Evolutionary conservation across 2,113 vertebrate genomes (phyloP).

Genomic region (Gallinago undulata): DNA sequence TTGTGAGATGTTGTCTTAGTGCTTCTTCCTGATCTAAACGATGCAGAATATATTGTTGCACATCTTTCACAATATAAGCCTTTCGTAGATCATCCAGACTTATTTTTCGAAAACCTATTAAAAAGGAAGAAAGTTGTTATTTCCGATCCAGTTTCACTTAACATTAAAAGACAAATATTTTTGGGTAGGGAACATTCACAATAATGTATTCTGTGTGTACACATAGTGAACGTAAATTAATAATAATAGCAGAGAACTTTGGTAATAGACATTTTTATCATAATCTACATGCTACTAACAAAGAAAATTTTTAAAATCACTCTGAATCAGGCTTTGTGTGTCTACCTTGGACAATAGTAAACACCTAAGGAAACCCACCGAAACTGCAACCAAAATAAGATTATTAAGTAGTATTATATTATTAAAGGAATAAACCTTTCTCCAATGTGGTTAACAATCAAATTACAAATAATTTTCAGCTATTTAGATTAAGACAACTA

Average conservation of each 20-base stretch:
- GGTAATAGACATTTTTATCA: not conserved
- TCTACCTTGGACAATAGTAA: not conserved
- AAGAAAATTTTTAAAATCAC: not conserved
- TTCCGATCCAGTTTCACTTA: not conserved
- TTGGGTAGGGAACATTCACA: not conserved
- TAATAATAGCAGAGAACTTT: not conserved
- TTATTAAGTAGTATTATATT: not conserved
- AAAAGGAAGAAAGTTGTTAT: not conserved
- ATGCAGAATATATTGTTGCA: constrained; percentile 97
- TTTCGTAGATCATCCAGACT: constrained; percentile 96
- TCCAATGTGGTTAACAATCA: not conserved
- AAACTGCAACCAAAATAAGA: not conserved
- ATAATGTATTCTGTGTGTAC: not conserved
- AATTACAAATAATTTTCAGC: constrained; percentile 9
- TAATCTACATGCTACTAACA: not conserved
- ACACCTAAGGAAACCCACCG: not conserved
- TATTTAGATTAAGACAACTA: not conserved
- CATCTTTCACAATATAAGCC: constrained; percentile 97
- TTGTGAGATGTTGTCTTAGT: constrained; percentile 94
- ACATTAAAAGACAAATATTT: not conserved
- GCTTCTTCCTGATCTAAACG: constrained; percentile 96
- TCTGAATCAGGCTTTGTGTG: not conserved
- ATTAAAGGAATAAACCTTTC: not conserved
- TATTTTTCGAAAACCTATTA: constrained; percentile 93
- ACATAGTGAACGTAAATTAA: not conserved